Conservation (phyloP, 2,797 vertebrate species). For the Urocyon cinereoargenteus region DNA sequence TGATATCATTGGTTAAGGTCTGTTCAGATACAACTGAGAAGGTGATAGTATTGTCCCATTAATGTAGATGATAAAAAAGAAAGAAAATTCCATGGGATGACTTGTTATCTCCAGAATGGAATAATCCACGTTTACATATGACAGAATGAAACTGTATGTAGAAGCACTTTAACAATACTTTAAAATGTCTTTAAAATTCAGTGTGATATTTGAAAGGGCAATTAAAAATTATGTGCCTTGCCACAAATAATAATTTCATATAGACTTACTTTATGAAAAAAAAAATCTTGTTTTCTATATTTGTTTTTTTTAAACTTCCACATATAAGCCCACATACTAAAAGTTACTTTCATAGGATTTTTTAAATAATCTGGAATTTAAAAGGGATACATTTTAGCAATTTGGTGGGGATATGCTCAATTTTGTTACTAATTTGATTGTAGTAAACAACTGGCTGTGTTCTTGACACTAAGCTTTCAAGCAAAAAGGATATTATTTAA, state of each 20-base stretch:
- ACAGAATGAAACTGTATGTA: background rate
- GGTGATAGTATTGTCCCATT: background rate
- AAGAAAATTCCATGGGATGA: background rate
- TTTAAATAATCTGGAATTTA: conserved; percentile 10
- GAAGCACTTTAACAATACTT: conserved; percentile 37
- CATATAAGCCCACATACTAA: background rate
- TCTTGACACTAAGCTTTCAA: background rate
- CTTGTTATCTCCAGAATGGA: background rate
- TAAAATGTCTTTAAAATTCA: background rate
- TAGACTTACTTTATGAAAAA: conserved; percentile 4
- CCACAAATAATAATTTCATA: background rate
- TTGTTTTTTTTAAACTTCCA: conserved; percentile 18
- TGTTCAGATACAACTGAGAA: conserved; percentile 12
- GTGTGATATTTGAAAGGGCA: background rate
- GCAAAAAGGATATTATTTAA: background rate
- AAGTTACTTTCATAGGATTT: background rate
- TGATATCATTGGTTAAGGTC: background rate
- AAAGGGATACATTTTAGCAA: background rate
- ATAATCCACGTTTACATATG: background rate
- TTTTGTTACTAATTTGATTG: conserved; percentile 43
- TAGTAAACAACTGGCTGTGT: background rate
- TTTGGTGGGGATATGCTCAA: background rate
- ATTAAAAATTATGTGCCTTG: background rate
- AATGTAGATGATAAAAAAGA: background rate
- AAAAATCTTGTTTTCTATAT: background rate